Base-by-base conservation (phyloP, 2,113 vertebrate species). In the Synchiropus splendidus region DNA sequence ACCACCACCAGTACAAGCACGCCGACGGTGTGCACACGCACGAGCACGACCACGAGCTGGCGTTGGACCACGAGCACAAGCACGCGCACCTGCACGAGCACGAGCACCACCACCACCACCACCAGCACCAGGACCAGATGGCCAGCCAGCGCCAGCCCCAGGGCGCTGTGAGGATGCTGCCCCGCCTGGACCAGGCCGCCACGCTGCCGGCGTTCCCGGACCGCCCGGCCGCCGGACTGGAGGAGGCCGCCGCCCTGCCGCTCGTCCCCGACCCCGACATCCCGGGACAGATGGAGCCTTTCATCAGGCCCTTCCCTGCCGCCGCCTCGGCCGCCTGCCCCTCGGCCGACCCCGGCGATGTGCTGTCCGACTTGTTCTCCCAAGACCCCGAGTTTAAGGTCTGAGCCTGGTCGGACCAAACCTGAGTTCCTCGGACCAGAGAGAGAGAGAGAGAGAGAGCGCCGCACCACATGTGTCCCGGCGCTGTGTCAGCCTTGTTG, bases 31-130 rank as follows among this genome's bases (percentile, higher is more conserved):
- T 6, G 0, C 67, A 80, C 57, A 83, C 80, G 2, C 83, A 86
- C 4, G 71, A 83, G 1, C 83, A 83, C 2, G 81, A 85, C 51
- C 82, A 83, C 1, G 83, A 85, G 46, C 6, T 74, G 0, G 74
- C 77, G 1, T 68, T 84, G 33, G 83, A 85, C 52, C 84, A 86
- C 8, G 57, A 80, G 5, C 84, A 86, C 64, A 72, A 70, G 27
- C 83, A 85, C 38, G 16, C 10, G 14, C 84, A 85, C 51, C 64
- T 82, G 43, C 83, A 85, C 2, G 62, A 64, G 2, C 73, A 86
- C 2, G 81, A 86, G 57, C 84, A 86, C 63, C 83, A 86, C 45
- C 79, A 83, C 45, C 84, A 84, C 38, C 79, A 83, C 45, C 81
- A 84, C 1, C 14, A 56, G 0, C 77, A 83, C 5, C 8, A 31